phyloP scores from a whole-genome alignment of 35 echinoderm and acorn worm genomes.

The Nesometra sesokonis region DNA sequence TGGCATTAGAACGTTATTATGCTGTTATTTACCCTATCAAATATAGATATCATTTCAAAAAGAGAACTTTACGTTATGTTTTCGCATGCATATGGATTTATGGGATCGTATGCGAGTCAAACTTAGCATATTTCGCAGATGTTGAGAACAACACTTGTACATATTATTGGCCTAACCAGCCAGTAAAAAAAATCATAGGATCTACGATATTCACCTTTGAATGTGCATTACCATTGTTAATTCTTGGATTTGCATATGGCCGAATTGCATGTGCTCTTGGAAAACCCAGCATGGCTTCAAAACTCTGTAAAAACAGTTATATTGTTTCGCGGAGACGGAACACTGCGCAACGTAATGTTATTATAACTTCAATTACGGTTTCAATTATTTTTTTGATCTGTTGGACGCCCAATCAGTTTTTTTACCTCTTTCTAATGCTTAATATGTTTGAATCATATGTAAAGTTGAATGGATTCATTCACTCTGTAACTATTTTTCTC shows the following conservation, averaged over 20 bases:
- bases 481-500: background rate
- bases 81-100: background rate
- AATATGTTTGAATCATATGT: background rate
- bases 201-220: background rate
- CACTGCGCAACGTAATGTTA: background rate
- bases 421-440: background rate
- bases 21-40: background rate
- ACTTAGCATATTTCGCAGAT: background rate
- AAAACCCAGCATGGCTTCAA: background rate
- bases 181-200: background rate
- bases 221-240: background rate
- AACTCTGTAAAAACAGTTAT: background rate
- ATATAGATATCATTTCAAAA: background rate
- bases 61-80: background rate
- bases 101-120: background rate
- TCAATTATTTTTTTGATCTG: background rate
- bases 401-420: background rate
- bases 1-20: background rate
- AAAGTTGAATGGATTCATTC: background rate
- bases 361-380: background rate
- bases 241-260: background rate
- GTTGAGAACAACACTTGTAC: background rate
- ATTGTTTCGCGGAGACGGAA: background rate
- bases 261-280: background rate
- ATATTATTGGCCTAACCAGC: background rate